Evolutionary conservation across 2,797 vertebrate genomes (phyloP).

Genomic region (Microctenopoma lineatum): DNA sequence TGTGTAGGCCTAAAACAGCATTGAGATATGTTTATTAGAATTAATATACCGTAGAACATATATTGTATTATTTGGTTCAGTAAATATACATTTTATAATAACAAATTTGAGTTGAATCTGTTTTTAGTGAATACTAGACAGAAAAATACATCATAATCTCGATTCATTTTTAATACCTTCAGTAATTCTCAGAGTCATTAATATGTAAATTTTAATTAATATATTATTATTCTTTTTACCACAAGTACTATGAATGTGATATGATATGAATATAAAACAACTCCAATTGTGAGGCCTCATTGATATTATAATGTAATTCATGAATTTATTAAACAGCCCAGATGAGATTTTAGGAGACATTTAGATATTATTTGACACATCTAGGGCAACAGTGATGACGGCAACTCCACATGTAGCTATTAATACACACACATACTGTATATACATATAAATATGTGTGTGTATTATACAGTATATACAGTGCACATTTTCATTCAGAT

Average conservation of each 20-base stretch:
- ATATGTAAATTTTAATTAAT: conserved; percentile 23
- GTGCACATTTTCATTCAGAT: no score
- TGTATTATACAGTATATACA: no score
- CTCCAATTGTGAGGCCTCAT: conserved; percentile 22
- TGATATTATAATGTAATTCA: conserved; percentile 60
- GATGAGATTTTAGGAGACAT: conserved; percentile 55
- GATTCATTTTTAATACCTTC: conserved; percentile 10
- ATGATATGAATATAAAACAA: conserved; percentile 8
- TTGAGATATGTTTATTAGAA: conserved; percentile 29
- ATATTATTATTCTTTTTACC: conserved; percentile 11
- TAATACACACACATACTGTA: background rate
- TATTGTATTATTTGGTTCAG: background rate
- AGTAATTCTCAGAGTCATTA: conserved; percentile 19
- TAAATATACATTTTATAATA: conserved; percentile 1
- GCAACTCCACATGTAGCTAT: conserved; percentile 41
- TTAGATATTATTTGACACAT: conserved; percentile 68
- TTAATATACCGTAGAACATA: background rate
- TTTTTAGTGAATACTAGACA: background rate
- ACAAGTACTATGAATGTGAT: conserved; percentile 32
- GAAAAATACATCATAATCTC: conserved; percentile 5
- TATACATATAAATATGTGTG: no score
- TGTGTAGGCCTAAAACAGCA: conserved; percentile 88
- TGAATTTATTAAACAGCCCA: conserved; percentile 51
- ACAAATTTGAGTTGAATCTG: background rate
- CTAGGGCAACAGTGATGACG: conserved; percentile 53